Conservation (phyloP, 2,888 invertebrate species). For the Heliconius erato region DNA sequence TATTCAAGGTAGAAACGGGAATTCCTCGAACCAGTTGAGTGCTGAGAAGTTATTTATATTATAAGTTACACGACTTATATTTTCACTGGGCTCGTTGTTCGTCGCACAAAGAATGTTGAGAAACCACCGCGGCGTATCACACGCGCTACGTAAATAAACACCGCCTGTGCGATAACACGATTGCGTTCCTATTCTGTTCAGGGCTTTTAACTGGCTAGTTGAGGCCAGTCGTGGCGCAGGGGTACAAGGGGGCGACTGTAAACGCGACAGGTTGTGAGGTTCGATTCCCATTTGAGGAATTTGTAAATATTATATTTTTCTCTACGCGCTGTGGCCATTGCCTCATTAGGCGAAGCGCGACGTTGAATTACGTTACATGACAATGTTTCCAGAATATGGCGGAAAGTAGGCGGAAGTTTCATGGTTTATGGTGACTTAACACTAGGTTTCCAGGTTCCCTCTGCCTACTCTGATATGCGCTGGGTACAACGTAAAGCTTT, state of each 20-base stretch:
- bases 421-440: not conserved
- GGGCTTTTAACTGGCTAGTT: not conserved
- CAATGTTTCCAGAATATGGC: not conserved
- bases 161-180: constrained; percentile 15
- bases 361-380: not conserved
- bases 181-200: not conserved
- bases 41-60: constrained; percentile 2
- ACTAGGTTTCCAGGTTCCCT: not conserved
- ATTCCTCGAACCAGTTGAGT: constrained; percentile 26
- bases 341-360: not conserved
- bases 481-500: not conserved
- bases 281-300: not conserved
- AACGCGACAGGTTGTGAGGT: too few relatives aligned
- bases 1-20: not conserved
- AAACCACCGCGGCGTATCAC: constrained; percentile 32
- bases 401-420: not conserved
- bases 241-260: not conserved
- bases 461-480: not conserved
- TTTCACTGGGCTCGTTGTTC: constrained; percentile 30
- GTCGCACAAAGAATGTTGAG: constrained; percentile 34
- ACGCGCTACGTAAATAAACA: constrained; percentile 13
- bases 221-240: not conserved
- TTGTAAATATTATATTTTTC: not conserved
- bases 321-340: not conserved
- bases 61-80: not conserved